phyloP scores from a whole-genome alignment of 2,888 invertebrate species.

The Pristionchus maxplancki region DNA sequence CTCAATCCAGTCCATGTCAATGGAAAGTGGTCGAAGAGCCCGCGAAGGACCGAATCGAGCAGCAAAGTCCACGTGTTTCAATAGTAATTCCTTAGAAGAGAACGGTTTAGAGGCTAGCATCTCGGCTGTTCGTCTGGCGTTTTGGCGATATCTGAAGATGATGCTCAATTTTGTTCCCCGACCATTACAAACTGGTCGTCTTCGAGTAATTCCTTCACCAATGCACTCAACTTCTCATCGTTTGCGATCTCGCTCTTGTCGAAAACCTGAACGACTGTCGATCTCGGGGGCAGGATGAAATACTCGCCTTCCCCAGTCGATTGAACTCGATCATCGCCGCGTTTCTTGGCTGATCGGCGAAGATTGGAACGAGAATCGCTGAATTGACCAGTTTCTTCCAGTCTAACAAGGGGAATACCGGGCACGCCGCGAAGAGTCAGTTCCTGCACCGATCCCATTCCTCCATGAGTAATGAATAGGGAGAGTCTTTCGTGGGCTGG shows the following conservation, averaged over 20 bases:
- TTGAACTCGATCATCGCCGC: not conserved
- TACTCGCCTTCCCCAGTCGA: not conserved
- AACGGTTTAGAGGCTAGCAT: not conserved
- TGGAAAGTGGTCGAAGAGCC: slow-evolving; percentile 27
- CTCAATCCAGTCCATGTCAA: slow-evolving; percentile 40
- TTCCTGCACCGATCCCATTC: slow-evolving; percentile 17
- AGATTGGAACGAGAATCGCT: slow-evolving; percentile 28
- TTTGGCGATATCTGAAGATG: not conserved
- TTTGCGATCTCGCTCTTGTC: not conserved
- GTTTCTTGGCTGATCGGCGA: slow-evolving; percentile 30
- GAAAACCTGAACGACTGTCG: not conserved
- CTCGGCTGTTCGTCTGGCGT: slow-evolving; percentile 8
- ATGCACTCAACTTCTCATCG: not conserved
- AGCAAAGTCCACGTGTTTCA: slow-evolving; percentile 29
- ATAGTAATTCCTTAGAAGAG: not conserved
- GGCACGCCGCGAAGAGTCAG: not conserved
- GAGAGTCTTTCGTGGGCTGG: not conserved
- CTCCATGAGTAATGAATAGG: slow-evolving; percentile 19
- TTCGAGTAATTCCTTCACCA: not conserved
- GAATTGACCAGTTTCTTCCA: not conserved
- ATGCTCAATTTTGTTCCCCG: not conserved
- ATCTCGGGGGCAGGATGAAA: not conserved
- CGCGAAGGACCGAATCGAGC: slow-evolving; percentile 20
- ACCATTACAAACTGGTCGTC: not conserved
- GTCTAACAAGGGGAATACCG: not conserved